These are phyloP conservation scores for Geodia barretti DNA, from an alignment of 37 sponge, comb jelly and placozoan genomes.

Conservation along the genomic window DNA sequence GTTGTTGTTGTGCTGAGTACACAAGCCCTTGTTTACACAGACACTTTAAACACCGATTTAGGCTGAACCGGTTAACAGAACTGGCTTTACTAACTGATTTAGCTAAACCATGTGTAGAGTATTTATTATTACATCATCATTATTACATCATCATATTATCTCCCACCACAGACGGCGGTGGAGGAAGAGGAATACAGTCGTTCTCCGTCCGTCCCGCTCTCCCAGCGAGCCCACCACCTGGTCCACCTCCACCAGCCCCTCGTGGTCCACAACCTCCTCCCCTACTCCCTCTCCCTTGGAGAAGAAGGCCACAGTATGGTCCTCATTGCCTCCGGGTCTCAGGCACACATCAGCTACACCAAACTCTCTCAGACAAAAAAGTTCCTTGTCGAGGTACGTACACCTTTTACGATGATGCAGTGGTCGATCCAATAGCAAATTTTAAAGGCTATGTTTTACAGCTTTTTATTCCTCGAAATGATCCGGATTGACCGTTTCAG, in stretches of 20 bases:
- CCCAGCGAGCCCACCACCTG: conserved; percentile 36
- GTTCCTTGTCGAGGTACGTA: conserved; percentile 10
- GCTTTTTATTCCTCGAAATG: too few species aligned
- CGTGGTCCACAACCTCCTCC: conserved; percentile 65
- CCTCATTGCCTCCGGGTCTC: not conserved
- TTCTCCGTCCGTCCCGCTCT: not conserved
- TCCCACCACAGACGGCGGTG: not conserved
- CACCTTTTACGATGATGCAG: too few species aligned
- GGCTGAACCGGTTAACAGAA: too few species aligned
- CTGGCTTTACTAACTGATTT: too few species aligned
- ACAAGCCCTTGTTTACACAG: too few species aligned
- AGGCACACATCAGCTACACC: not conserved
- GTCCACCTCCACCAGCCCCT: conserved; percentile 55
- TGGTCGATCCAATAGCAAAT: too few species aligned
- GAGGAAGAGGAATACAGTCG: conserved; percentile 8
- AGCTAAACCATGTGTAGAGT: too few species aligned
- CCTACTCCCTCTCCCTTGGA: conserved; percentile 13
- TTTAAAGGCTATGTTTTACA: too few species aligned
- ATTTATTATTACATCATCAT: not conserved
- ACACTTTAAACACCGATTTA: too few species aligned
- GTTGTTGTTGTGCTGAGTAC: too few species aligned
- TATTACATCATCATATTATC: not conserved
- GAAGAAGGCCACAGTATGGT: not conserved
- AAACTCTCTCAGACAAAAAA: not conserved
- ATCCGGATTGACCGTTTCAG: too few species aligned